A percentile compares a stretch with the other conserved stretches of the same genome.
phyloP scores from a whole-genome alignment of 2,113 vertebrate genomes.

The Notiomystis cincta region DNA sequence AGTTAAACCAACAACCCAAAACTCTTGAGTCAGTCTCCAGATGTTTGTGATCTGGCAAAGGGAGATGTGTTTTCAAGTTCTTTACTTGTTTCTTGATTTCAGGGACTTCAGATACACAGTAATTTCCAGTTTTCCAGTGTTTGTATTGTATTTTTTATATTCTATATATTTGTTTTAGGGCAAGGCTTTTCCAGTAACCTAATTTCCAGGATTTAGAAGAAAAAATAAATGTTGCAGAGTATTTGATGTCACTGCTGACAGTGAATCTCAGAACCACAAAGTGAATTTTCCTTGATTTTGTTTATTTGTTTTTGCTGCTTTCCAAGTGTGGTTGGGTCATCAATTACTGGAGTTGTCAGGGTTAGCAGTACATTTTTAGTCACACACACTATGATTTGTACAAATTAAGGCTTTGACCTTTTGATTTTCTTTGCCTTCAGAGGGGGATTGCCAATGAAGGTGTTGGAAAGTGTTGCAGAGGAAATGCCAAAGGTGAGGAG shows the following conservation, averaged over 20 bases:
- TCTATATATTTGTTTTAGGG: neutral
- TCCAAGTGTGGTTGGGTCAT: neutral
- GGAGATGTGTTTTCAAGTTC: neutral
- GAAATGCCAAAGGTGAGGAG: neutral
- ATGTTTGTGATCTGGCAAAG: neutral
- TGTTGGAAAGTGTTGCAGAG: neutral
- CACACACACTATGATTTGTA: neutral
- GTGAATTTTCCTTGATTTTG: neutral
- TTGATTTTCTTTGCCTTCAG: neutral
- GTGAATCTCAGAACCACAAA: neutral
- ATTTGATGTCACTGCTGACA: neutral
- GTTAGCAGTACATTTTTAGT: neutral
- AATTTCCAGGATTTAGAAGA: neutral
- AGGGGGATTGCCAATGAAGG: neutral
- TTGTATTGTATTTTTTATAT: neutral
- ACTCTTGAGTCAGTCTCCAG: neutral
- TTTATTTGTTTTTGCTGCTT: neutral
- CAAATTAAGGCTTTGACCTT: slow-evolving; percentile 16
- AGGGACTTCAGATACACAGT: neutral
- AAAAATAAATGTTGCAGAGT: neutral
- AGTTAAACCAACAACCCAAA: neutral
- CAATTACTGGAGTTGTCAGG: neutral
- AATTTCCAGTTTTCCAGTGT: neutral
- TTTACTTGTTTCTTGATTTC: neutral
- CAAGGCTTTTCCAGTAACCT: neutral